These are phyloP conservation scores for Anarrhichthys ocellatus DNA, from an alignment of 2,113 vertebrate species.

Conservation along the genomic window DNA sequence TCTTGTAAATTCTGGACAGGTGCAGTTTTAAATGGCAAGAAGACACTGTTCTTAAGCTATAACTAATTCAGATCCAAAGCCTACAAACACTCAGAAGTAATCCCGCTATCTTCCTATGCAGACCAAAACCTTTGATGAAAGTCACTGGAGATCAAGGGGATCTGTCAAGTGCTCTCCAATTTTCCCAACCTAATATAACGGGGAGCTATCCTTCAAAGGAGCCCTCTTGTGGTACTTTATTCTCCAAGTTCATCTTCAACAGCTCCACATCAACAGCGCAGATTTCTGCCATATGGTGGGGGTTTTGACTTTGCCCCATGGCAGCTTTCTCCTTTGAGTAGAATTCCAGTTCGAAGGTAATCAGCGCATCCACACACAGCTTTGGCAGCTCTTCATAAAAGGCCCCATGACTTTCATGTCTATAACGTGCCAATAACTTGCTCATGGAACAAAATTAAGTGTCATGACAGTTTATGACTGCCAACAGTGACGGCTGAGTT, in stretches of 20 bases:
- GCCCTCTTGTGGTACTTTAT: slow-evolving; percentile 56
- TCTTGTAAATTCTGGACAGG: slow-evolving; percentile 32
- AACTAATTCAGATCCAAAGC: slow-evolving; percentile 84
- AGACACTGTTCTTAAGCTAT: slow-evolving; percentile 74
- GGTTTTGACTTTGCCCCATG: slow-evolving; percentile 12
- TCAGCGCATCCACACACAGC: slow-evolving; percentile 11
- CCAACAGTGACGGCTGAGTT: slow-evolving; percentile 28
- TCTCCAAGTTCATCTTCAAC: slow-evolving; percentile 67
- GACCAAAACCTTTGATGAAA: slow-evolving; percentile 83
- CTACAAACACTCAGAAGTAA: slow-evolving; percentile 82
- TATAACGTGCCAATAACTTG: slow-evolving; percentile 25
- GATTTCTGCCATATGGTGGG: slow-evolving; percentile 51
- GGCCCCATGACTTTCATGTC: slow-evolving; percentile 23
- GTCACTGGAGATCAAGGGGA: slow-evolving; percentile 84
- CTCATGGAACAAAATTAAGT: slow-evolving; percentile 37
- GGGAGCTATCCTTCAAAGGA: slow-evolving; percentile 79
- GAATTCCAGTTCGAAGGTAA: slow-evolving; percentile 22
- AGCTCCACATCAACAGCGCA: slow-evolving; percentile 57
- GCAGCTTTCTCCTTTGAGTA: slow-evolving; percentile 34
- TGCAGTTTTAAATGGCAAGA: slow-evolving; percentile 68
- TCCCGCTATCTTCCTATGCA: slow-evolving; percentile 78
- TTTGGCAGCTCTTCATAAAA: slow-evolving; percentile 39
- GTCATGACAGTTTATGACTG: slow-evolving; percentile 30
- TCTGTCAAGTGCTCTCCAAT: slow-evolving; percentile 84
- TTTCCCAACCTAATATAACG: slow-evolving; percentile 81